Evolutionary conservation across 2,888 invertebrate species (phyloP).

Genomic region (Atethmia centrago): DNA sequence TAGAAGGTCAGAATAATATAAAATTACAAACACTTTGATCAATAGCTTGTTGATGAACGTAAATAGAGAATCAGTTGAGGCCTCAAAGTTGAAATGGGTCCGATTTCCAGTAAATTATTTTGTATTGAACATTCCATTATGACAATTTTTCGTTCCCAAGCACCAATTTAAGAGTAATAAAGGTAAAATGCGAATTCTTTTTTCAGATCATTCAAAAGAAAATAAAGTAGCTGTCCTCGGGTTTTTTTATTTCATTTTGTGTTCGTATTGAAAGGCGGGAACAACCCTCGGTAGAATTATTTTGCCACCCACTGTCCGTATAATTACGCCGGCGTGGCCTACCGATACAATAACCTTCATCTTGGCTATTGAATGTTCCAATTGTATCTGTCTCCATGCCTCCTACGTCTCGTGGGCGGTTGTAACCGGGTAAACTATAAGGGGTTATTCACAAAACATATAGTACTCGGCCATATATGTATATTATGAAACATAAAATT

Average conservation of each 20-base stretch:
- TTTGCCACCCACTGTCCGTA: slow-evolving; percentile 39
- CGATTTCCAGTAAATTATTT: slow-evolving; percentile 24
- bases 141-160: slow-evolving; percentile 8
- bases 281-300: slow-evolving; percentile 21
- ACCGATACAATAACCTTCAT: slow-evolving; percentile 61
- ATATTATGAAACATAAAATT: neutral
- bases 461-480: neutral
- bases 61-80: neutral
- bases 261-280: slow-evolving; percentile 34
- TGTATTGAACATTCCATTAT: slow-evolving; percentile 9
- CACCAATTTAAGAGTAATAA: slow-evolving; percentile 41
- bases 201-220: slow-evolving; percentile 42
- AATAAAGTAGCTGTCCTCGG: slow-evolving; percentile 16
- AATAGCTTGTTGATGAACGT: neutral
- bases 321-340: slow-evolving; percentile 50
- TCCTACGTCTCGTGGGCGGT: slow-evolving; percentile 39
- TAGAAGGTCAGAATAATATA: slow-evolving; percentile 26
- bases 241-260: slow-evolving; percentile 40
- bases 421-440: slow-evolving; percentile 48
- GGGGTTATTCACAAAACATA: slow-evolving; percentile 41
- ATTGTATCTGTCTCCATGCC: slow-evolving; percentile 54
- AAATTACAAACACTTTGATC: slow-evolving; percentile 3
- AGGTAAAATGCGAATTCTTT: slow-evolving; percentile 37
- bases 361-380: slow-evolving; percentile 52
- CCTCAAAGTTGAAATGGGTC: neutral